These are phyloP conservation scores for Caenorhabditis sp. DNA, from an alignment of 2,888 invertebrate species.

Conservation along the genomic window DNA sequence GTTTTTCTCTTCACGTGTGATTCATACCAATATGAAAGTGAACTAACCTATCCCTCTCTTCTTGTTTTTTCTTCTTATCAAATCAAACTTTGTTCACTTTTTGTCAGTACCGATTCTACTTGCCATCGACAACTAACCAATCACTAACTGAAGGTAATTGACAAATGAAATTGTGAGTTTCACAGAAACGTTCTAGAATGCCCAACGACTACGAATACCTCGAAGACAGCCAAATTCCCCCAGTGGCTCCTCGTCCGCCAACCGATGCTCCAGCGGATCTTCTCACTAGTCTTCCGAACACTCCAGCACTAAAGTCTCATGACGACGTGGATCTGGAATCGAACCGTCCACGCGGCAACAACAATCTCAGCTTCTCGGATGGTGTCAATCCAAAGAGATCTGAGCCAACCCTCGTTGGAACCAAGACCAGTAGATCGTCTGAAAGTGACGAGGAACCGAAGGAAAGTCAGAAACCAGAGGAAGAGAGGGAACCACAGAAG, in stretches of 20 bases:
- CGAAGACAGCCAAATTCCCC: constrained; percentile 20
- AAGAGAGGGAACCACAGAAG: constrained; percentile 4
- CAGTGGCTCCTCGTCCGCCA: constrained; percentile 45
- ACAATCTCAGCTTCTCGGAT: constrained; percentile 37
- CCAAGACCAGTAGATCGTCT: constrained; percentile 21
- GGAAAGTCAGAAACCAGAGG: neutral
- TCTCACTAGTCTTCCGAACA: constrained; percentile 25
- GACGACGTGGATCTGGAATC: constrained; percentile 58
- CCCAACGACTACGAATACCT: constrained; percentile 52
- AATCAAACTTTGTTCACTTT: neutral
- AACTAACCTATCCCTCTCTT: neutral
- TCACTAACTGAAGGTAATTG: constrained; percentile 30
- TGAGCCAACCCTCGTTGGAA: neutral
- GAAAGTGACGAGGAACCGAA: constrained; percentile 26
- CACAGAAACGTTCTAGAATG: constrained; percentile 3
- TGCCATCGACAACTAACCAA: constrained; percentile 19
- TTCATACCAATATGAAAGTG: neutral
- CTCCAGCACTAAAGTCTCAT: constrained; percentile 40
- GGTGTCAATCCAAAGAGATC: constrained; percentile 28
- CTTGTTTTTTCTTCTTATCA: neutral
- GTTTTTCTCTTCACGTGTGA: constrained; percentile 2
- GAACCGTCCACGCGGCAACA: constrained; percentile 14
- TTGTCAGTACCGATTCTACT: constrained; percentile 24
- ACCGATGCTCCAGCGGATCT: constrained; percentile 15
- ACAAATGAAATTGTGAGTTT: neutral